Conservation (phyloP, 2,113 vertebrate genomes). For the Gadus macrocephalus region DNA sequence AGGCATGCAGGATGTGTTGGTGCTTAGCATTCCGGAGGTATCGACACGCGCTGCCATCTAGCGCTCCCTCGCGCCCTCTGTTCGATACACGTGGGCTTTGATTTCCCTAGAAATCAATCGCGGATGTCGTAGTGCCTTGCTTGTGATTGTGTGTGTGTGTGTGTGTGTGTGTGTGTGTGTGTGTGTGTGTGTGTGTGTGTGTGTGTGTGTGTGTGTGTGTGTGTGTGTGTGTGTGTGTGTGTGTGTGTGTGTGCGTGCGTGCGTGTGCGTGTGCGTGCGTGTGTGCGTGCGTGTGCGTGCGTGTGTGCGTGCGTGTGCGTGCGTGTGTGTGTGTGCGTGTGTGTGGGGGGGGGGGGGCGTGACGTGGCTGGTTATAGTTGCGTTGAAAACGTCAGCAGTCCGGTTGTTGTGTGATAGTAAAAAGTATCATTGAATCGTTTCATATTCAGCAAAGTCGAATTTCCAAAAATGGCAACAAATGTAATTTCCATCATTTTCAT, state of each 20-base stretch:
- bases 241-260: neutral
- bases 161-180: neutral
- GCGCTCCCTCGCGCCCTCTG: constrained; percentile 56
- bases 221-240: neutral
- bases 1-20: constrained; percentile 1
- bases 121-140: neutral
- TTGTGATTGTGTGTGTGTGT: neutral
- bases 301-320: neutral
- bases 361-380: too few relatives aligned
- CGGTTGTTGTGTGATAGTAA: too few relatives aligned
- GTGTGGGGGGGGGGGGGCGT: neutral
- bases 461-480: too few relatives aligned
- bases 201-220: neutral
- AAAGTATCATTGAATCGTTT: too few relatives aligned
- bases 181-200: constrained; percentile 1
- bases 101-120: constrained; percentile 43
- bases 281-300: neutral
- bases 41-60: constrained; percentile 27
- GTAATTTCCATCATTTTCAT: too few relatives aligned
- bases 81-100: constrained; percentile 36
- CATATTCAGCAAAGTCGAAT: too few relatives aligned
- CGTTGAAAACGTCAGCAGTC: too few relatives aligned
- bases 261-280: neutral
- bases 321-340: neutral
- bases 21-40: constrained; percentile 47